Percentiles rank a stretch among this genome's conserved stretches.
Conservation (phyloP, 2,888 invertebrate species). For the Helleia helle region DNA sequence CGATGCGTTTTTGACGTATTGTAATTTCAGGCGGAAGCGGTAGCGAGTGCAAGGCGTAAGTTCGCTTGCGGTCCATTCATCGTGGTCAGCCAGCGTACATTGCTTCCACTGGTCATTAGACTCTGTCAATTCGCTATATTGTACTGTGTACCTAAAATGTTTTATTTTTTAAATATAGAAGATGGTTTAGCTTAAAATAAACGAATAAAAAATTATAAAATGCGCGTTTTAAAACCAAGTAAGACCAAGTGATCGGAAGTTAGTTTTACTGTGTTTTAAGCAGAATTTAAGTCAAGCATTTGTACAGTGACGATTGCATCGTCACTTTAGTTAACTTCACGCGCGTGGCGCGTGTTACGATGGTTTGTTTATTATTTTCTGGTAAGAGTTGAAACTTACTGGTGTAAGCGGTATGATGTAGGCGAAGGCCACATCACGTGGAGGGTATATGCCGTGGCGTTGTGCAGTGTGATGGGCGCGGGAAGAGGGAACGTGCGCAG, state of each 20-base stretch:
- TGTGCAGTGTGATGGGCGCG: slow-evolving; percentile 70
- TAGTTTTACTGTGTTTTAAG: no score
- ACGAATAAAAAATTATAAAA: background rate
- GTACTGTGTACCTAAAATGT: slow-evolving; percentile 41
- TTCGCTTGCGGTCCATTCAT: slow-evolving; percentile 46
- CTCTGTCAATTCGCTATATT: slow-evolving; percentile 66
- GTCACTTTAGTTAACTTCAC: no score
- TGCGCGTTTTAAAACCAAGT: no score
- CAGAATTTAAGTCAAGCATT: no score
- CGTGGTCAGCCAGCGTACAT: slow-evolving; percentile 29
- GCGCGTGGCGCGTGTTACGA: no score
- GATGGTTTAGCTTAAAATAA: slow-evolving; percentile 5
- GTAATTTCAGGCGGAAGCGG: slow-evolving; percentile 79
- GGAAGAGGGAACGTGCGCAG: slow-evolving; percentile 84
- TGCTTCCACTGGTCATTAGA: slow-evolving; percentile 39
- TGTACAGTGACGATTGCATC: no score
- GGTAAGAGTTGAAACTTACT: slow-evolving; percentile 29
- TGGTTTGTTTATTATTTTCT: no score
- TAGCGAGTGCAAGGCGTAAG: slow-evolving; percentile 85
- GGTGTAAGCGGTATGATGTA: slow-evolving; percentile 33
- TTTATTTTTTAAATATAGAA: no score
- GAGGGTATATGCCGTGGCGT: slow-evolving; percentile 63
- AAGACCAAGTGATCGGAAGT: no score
- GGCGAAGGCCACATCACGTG: slow-evolving; percentile 80
- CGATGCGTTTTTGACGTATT: slow-evolving; percentile 75